Conservation (phyloP, 1,140 invertebrate species). For the Drosophila willistoni region DNA sequence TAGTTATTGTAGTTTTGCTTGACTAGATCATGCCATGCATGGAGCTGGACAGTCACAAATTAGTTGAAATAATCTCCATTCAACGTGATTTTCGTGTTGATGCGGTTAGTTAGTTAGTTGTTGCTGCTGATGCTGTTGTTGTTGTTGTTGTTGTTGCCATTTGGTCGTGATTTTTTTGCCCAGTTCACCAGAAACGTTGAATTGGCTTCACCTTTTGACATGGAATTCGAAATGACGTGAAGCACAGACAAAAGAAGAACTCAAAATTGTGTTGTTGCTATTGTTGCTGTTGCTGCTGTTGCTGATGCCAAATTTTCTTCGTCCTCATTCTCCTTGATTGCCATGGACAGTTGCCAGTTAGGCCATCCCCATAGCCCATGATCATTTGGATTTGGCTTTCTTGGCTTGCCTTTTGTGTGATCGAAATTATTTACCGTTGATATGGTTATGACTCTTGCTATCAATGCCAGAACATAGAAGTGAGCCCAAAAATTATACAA, state of each 20-base stretch:
- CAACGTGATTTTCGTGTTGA: constrained; percentile 68
- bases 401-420: constrained; percentile 40
- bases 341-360: constrained; percentile 62
- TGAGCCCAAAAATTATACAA: neutral
- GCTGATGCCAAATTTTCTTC: constrained; percentile 45
- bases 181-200: constrained; percentile 75
- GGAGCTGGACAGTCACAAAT: constrained; percentile 65
- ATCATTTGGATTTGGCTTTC: constrained; percentile 69
- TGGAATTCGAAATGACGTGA: constrained; percentile 80
- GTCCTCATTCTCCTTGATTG: constrained; percentile 69
- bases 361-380: constrained; percentile 31
- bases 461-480: constrained; percentile 41
- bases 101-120: constrained; percentile 42
- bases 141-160: constrained; percentile 33
- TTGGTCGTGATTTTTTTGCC: constrained; percentile 74
- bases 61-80: constrained; percentile 65
- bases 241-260: constrained; percentile 60
- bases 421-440: constrained; percentile 81
- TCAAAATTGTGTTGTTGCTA: constrained; percentile 41
- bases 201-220: constrained; percentile 82
- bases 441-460: constrained; percentile 60
- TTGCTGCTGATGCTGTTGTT: constrained; percentile 33
- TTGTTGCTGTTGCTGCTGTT: constrained; percentile 16
- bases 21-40: constrained; percentile 36
- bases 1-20: constrained; percentile 10